A percentile compares a stretch with the other conserved stretches of the same genome.
Conservation (phyloP, 1,140 invertebrate genomes). For the Ephestia elutella region DNA sequence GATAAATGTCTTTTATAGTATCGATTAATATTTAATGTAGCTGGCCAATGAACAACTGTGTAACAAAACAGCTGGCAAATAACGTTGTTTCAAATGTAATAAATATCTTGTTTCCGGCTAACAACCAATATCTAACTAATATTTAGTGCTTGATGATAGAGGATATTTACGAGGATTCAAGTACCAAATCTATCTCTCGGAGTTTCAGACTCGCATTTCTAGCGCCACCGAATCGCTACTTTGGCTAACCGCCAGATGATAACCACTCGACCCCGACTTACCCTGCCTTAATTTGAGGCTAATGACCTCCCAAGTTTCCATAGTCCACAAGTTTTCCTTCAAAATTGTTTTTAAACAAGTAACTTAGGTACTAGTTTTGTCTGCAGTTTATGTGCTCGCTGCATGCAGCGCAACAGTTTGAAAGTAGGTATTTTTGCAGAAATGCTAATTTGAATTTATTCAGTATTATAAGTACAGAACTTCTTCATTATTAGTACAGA, state of each 20-base stretch:
- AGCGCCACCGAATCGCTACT: slow-evolving; percentile 17
- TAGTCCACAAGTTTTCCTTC: background rate
- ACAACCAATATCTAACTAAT: too few relatives aligned
- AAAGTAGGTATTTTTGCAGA: too few relatives aligned
- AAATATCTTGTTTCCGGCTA: too few relatives aligned
- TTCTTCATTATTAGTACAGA: too few relatives aligned
- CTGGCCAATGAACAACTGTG: too few relatives aligned
- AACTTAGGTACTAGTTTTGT: background rate
- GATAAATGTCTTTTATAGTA: too few relatives aligned
- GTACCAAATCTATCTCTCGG: background rate
- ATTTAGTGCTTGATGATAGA: too few relatives aligned
- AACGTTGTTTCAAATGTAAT: too few relatives aligned
- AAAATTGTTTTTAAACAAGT: background rate
- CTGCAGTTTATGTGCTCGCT: background rate
- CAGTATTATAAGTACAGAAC: too few relatives aligned
- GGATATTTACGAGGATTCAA: background rate
- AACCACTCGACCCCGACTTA: slow-evolving; percentile 47
- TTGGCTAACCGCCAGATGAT: slow-evolving; percentile 55
- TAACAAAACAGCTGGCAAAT: too few relatives aligned
- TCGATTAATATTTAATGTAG: too few relatives aligned
- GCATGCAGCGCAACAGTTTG: background rate
- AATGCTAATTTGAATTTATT: too few relatives aligned
- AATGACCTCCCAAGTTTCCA: slow-evolving; percentile 57
- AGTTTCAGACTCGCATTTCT: background rate
- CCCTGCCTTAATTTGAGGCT: slow-evolving; percentile 46